Percentiles rank a stretch among this genome's conserved stretches.
These are phyloP conservation scores for Yponomeuta sedellus DNA, from an alignment of 2,888 invertebrate species.

Conservation along the genomic window DNA sequence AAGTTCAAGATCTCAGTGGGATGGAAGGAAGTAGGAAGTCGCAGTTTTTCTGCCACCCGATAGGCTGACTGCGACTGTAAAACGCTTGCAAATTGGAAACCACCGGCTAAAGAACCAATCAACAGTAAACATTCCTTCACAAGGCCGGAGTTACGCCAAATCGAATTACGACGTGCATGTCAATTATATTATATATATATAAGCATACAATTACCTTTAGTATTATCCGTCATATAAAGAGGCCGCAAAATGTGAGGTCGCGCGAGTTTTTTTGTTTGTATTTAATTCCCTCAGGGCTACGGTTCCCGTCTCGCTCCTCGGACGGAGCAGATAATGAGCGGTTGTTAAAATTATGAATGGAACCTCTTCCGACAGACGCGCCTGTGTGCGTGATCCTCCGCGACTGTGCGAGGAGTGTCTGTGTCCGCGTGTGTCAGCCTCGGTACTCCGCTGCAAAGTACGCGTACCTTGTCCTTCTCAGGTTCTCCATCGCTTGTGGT, in stretches of 20 bases:
- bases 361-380: constrained; percentile 45
- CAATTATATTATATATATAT: constrained; percentile 14
- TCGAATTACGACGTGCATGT: constrained; percentile 12
- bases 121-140: constrained; percentile 2
- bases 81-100: constrained; percentile 3
- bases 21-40: background rate
- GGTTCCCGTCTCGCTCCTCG: constrained; percentile 48
- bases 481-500: constrained; percentile 12
- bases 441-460: background rate
- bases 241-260: constrained; percentile 36
- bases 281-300: constrained; percentile 42
- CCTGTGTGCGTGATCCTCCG: constrained; percentile 34
- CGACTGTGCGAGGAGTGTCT: constrained; percentile 11
- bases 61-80: background rate
- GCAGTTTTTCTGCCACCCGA: background rate
- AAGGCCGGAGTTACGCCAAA: constrained; percentile 7
- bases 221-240: constrained; percentile 25
- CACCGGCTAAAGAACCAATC: background rate
- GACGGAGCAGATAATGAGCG: constrained; percentile 59
- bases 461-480: constrained; percentile 15
- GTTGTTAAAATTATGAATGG: constrained; percentile 73
- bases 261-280: constrained; percentile 39
- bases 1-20: background rate
- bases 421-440: constrained; percentile 5
- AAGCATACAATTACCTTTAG: constrained; percentile 15